Evolutionary conservation across 92 coral and sea anemone species (phyloP).

Genomic region (Phenganax stokvisi): DNA sequence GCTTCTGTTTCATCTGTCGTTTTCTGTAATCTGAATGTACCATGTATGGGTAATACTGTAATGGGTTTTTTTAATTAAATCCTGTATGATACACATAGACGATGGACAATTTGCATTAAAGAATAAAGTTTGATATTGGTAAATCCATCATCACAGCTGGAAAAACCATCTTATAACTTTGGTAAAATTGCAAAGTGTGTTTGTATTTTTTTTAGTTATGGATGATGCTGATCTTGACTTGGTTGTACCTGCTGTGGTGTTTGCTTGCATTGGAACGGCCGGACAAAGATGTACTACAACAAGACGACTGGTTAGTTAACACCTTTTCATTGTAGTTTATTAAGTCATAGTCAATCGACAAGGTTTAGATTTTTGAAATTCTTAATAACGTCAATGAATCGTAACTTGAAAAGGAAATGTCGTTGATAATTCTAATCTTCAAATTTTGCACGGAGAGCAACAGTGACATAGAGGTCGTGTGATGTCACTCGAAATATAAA

Average conservation of each 20-base stretch:
- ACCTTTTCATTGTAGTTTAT: too few relatives aligned
- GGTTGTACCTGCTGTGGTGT: conserved; percentile 83
- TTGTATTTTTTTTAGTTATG: conserved; percentile 60
- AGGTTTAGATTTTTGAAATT: too few relatives aligned
- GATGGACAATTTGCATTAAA: too few relatives aligned
- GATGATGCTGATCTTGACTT: conserved; percentile 91
- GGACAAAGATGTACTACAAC: conserved; percentile 98
- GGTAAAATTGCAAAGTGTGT: background rate
- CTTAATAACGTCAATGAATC: background rate
- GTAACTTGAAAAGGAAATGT: background rate
- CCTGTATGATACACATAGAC: background rate
- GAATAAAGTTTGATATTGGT: too few relatives aligned
- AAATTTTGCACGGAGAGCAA: too few relatives aligned
- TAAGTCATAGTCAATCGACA: background rate
- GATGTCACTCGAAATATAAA: too few relatives aligned
- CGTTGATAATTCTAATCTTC: too few relatives aligned
- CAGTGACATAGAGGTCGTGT: too few relatives aligned
- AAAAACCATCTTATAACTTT: background rate
- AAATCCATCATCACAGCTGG: too few relatives aligned
- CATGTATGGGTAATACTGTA: background rate
- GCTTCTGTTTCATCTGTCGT: too few relatives aligned
- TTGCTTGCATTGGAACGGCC: conserved; percentile 96
- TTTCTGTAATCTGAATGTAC: background rate
- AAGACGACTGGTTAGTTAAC: conserved; percentile 71
- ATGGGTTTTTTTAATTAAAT: background rate